Conservation (phyloP, 1,140 invertebrate species). For the Scaptomyza graminum region DNA sequence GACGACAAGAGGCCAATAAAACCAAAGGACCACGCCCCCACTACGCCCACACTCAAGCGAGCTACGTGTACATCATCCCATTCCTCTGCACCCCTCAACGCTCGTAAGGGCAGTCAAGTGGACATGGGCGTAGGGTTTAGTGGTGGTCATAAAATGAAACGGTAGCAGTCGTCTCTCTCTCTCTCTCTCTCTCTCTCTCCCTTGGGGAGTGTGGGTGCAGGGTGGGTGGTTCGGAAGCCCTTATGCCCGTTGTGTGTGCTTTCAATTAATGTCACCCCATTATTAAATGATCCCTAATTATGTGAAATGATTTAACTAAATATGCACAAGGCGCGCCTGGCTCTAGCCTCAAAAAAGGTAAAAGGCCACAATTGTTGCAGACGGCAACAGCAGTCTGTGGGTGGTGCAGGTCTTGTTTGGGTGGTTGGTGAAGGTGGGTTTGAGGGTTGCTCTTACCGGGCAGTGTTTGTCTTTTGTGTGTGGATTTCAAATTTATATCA, state of each 20-base stretch:
- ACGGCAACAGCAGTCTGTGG: neutral
- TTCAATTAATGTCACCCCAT: constrained; percentile 84
- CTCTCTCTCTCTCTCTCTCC: neutral
- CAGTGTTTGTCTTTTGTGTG: constrained; percentile 5
- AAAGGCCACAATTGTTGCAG: constrained; percentile 34
- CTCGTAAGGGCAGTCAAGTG: constrained; percentile 77
- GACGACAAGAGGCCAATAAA: constrained; percentile 72
- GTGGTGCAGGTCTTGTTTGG: neutral
- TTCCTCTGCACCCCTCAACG: constrained; percentile 8
- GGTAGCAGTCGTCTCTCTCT: constrained; percentile 48
- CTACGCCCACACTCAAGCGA: constrained; percentile 9
- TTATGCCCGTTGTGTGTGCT: constrained; percentile 44
- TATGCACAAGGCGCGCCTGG: constrained; percentile 59
- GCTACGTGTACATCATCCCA: constrained; percentile 6
- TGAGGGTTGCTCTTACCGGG: constrained; percentile 23
- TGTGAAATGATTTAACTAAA: constrained; percentile 83
- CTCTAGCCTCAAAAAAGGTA: constrained; percentile 49
- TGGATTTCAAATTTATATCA: constrained; percentile 12
- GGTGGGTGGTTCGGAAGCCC: constrained; percentile 19
- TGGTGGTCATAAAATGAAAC: constrained; percentile 76
- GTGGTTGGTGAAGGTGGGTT: neutral
- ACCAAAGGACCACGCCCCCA: constrained; percentile 54
- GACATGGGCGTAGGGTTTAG: constrained; percentile 53
- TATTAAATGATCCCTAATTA: constrained; percentile 84
- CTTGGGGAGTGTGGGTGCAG: constrained; percentile 19